Conservation (phyloP, 2,113 vertebrate genomes). For the Oreochromis niloticus region DNA sequence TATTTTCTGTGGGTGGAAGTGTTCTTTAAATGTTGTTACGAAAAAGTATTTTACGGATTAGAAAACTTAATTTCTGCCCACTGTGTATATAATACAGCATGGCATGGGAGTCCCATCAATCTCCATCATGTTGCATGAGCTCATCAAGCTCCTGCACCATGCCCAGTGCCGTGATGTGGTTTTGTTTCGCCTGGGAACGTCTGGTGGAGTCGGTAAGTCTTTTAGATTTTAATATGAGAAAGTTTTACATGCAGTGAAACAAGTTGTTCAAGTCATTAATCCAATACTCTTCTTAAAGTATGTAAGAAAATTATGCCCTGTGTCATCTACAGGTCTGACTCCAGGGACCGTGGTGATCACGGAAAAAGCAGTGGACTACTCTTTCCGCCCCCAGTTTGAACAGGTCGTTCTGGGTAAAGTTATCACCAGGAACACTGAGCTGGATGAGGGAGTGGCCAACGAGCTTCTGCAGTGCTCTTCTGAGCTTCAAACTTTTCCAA, state of each 20-base stretch:
- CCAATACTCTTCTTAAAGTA: neutral
- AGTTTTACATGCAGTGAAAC: neutral
- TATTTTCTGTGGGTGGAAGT: neutral
- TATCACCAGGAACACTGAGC: constrained; percentile 78
- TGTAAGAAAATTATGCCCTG: neutral
- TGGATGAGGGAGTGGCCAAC: constrained; percentile 74
- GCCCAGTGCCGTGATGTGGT: constrained; percentile 79
- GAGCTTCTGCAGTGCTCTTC: constrained; percentile 78
- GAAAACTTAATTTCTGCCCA: neutral
- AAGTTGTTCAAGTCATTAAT: neutral
- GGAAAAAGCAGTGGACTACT: constrained; percentile 77
- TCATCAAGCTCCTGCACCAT: constrained; percentile 87
- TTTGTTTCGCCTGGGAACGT: constrained; percentile 82
- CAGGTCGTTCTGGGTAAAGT: constrained; percentile 82
- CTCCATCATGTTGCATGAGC: constrained; percentile 87
- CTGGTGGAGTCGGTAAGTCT: constrained; percentile 80
- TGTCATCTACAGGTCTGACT: constrained; percentile 64
- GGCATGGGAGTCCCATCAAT: constrained; percentile 87
- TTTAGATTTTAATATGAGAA: neutral
- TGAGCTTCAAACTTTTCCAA: constrained; percentile 67
- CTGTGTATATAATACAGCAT: constrained; percentile 64
- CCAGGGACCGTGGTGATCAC: constrained; percentile 82
- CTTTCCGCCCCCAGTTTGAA: constrained; percentile 77
- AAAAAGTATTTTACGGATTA: neutral
- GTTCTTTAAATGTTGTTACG: neutral